Evolutionary conservation across 2,113 vertebrate species (phyloP).

Genomic region (Sebastes schlegelii): DNA sequence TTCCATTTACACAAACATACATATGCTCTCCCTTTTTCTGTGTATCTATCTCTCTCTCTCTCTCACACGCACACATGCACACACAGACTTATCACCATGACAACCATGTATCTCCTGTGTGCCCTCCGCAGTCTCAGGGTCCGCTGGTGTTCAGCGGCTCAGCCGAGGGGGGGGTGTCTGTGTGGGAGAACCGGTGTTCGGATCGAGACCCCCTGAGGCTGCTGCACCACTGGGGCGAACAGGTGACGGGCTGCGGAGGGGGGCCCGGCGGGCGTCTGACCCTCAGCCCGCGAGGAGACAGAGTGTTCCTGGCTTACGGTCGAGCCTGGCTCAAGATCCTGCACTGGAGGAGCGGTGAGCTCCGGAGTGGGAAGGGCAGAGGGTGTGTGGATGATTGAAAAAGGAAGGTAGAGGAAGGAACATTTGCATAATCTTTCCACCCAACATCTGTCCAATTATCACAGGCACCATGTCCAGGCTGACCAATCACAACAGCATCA

Average conservation of each 20-base stretch:
- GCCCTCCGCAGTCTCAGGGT: constrained; percentile 82
- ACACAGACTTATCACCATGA: constrained; percentile 71
- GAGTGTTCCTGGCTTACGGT: constrained; percentile 79
- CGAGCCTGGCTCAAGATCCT: constrained; percentile 83
- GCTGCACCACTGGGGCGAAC: constrained; percentile 77
- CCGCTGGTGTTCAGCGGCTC: constrained; percentile 85
- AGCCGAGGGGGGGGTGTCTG: constrained; percentile 81
- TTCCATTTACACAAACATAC: constrained; percentile 44
- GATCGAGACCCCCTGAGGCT: constrained; percentile 73
- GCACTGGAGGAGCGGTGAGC: constrained; percentile 83
- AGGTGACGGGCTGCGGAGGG: constrained; percentile 77
- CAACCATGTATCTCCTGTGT: constrained; percentile 64
- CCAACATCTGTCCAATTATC: constrained; percentile 73
- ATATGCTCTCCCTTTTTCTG: neutral
- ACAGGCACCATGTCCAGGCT: constrained; percentile 82
- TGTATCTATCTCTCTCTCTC: neutral
- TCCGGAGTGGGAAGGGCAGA: neutral
- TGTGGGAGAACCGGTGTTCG: constrained; percentile 80
- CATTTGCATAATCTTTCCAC: constrained; percentile 65
- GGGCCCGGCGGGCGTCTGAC: constrained; percentile 64
- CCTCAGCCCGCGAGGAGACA: constrained; percentile 83
- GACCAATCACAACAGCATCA: constrained; percentile 86
- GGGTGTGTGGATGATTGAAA: constrained; percentile 19
- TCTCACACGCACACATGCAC: neutral
- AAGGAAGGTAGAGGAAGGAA: constrained; percentile 13